These are phyloP conservation scores for Smithornis capensis DNA, from an alignment of 2,113 vertebrate species.

Conservation along the genomic window DNA sequence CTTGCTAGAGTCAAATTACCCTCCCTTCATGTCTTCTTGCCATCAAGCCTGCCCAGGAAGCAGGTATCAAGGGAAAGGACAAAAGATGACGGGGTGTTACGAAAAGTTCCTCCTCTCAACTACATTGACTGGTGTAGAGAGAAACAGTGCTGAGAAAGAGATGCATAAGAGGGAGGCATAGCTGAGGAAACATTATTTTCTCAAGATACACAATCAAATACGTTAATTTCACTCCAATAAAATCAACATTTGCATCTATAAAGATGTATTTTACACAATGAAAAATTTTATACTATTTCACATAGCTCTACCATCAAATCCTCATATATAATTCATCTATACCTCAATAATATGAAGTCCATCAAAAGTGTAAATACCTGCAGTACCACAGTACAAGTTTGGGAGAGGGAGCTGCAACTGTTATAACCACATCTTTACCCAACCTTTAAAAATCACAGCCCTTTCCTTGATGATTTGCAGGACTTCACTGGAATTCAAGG, in stretches of 20 bases:
- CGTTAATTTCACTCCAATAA: not conserved
- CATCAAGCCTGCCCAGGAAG: not conserved
- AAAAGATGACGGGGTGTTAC: not conserved
- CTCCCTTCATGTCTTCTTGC: not conserved
- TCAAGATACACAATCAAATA: not conserved
- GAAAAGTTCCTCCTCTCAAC: no score
- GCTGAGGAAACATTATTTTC: not conserved
- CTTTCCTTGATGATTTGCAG: not conserved
- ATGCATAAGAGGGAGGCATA: not conserved
- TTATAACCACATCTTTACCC: not conserved
- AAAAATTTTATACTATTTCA: not conserved
- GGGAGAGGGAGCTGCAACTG: not conserved
- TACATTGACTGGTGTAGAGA: no score
- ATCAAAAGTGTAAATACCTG: not conserved
- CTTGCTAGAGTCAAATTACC: not conserved
- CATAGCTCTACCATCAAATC: not conserved
- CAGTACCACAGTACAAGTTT: not conserved
- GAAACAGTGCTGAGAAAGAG: not conserved
- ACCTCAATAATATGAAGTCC: not conserved
- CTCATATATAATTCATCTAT: not conserved
- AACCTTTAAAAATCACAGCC: not conserved
- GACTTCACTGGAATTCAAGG: not conserved
- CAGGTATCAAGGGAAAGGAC: not conserved
- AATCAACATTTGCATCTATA: not conserved
- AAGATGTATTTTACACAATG: not conserved